Percentiles rank a stretch among this genome's conserved stretches.
phyloP scores from a whole-genome alignment of 2,113 vertebrate genomes.

The Pluvialis apricaria region DNA sequence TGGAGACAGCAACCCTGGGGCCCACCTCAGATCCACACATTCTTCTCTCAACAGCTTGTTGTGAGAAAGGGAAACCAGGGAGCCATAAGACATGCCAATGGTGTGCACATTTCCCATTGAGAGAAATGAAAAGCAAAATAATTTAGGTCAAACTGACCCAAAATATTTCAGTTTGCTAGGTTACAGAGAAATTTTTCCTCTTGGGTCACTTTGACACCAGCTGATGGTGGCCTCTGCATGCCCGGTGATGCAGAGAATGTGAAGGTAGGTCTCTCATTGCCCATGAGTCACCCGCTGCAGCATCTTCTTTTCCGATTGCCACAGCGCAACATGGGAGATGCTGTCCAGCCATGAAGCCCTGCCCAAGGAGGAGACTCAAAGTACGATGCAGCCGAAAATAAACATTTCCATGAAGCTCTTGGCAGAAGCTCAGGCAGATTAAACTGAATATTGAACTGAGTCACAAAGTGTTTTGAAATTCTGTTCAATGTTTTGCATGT shows the following conservation, averaged over 20 bases:
- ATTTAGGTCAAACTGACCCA: constrained; percentile 22
- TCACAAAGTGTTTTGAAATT: neutral
- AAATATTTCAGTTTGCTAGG: neutral
- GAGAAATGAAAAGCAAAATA: neutral
- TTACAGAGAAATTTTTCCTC: neutral
- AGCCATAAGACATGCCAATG: neutral
- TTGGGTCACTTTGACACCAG: constrained; percentile 3
- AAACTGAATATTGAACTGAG: neutral
- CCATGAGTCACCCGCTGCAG: neutral
- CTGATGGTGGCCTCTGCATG: neutral
- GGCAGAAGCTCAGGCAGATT: neutral
- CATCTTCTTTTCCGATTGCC: neutral
- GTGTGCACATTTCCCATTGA: neutral
- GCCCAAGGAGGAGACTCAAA: neutral
- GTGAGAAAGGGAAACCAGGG: neutral
- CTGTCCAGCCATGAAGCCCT: neutral
- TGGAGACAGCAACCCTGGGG: neutral
- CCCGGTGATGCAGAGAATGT: fast-evolving
- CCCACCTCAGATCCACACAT: neutral
- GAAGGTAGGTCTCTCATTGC: neutral
- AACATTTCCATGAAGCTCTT: neutral
- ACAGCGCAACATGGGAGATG: neutral
- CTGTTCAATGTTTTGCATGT: neutral
- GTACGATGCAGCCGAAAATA: neutral
- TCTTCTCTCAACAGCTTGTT: neutral